Evolutionary conservation across 2,888 invertebrate genomes (phyloP), one percentile per base, ranked within the genome.

Genomic region (Ochropacha duplaris): DNA sequence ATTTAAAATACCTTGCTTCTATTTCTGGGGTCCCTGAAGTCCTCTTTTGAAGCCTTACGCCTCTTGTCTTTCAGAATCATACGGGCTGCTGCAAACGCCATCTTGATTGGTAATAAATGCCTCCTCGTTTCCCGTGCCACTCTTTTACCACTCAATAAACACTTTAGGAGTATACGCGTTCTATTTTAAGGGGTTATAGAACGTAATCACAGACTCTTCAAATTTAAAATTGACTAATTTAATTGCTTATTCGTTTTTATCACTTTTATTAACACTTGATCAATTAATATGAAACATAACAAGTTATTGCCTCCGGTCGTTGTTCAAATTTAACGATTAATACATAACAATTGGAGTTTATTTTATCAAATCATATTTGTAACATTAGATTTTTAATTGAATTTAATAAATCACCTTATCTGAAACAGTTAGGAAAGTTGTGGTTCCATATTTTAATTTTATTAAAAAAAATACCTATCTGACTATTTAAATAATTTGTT

Each of bases 41-140:
- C 96, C 82, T 96, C 96, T 81, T 96, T 96, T 56, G 96, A 96
- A 54, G 96, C 93, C 94, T 96, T 96, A 80, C 96, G 93, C 73
- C 96, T 88, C 83, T 96, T 96, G 87, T 96, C 96, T 91, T 96
- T 96, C 71, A 96, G 92, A 78, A 96, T 96, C 96, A 96, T 96
- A 57, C 96, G 94, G 56, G 96, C 96, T 50, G 96, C 96, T 52
- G 96, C 96, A 84, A 96, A 96, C 86, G 96, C 96, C 96, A 96
- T 96, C 75, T 93, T 94, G 71, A 69, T 60, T 56, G 59, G 62
- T 36, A 65, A 55, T 36, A 69, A 65, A 55, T 58, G 62, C 57
- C 66, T 70, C 59, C 65, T 77, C 55, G 51, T 67, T 58, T 68
- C 65, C 9, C 36, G 36, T 36, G 36, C n/a, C 51, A 51, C 51